Conservation (phyloP, 2,797 vertebrate genomes). For the Cynodonichthys magdalenae region DNA sequence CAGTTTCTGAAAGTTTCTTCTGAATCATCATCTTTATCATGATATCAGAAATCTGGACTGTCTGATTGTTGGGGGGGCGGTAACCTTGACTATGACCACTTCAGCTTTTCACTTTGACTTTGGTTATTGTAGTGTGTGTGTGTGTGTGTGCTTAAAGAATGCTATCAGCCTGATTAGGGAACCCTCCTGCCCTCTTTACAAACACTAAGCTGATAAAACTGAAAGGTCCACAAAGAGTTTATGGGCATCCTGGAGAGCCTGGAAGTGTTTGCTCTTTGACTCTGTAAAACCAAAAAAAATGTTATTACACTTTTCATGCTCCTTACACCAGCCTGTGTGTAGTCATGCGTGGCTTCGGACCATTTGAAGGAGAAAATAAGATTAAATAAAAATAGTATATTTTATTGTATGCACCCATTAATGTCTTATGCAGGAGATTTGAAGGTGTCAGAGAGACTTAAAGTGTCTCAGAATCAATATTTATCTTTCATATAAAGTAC, state of each 20-base stretch:
- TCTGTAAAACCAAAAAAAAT: conserved; percentile 40
- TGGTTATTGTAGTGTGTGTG: conserved; percentile 12
- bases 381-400: neutral
- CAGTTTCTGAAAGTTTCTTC: neutral
- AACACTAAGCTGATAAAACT: conserved; percentile 76
- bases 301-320: neutral
- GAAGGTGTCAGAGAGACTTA: neutral
- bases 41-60: conserved; percentile 2
- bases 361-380: neutral
- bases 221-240: conserved; percentile 64
- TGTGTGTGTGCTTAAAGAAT: conserved; percentile 33
- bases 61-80: neutral
- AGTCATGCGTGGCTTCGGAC: neutral
- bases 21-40: conserved; percentile 4
- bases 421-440: neutral
- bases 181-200: conserved; percentile 78
- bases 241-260: conserved; percentile 59
- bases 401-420: too few species aligned
- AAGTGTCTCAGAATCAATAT: conserved; percentile 27
- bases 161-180: conserved; percentile 65
- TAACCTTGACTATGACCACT: conserved; percentile 50
- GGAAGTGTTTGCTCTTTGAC: conserved; percentile 64
- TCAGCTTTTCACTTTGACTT: conserved; percentile 27
- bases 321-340: neutral
- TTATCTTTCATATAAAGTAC: conserved; percentile 1